Evolutionary conservation across 53 echinoderm and acorn worm genomes (phyloP), one percentile per base, ranked within the genome.

Genomic region (Hippasteria phrygiana): DNA sequence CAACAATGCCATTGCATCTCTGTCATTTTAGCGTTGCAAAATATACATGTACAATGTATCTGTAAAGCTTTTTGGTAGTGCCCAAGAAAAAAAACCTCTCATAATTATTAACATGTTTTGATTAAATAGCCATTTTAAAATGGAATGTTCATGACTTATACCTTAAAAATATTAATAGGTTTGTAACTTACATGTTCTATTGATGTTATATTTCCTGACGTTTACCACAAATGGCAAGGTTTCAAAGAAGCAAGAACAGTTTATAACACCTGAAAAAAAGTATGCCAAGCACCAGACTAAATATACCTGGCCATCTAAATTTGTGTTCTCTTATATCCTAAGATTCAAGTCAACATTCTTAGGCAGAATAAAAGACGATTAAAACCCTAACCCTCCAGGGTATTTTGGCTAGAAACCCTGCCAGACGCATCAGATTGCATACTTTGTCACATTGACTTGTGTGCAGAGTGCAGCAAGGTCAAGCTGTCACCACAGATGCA

Each of bases 101-200:
- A 34, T 36, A 33, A 18, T 36, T 16, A 67, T 18, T 11, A 8
- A 26, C 1, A 33, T 31, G 17, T 37, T 36, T 55, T 33, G 33
- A 35, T 5, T 37, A 81, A 63, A 42, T 12, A 64, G 64, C 64
- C 63, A 81, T 43, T 65, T 81, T 59, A 11, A 65, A 81, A 28
- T 64, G 81, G 81, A 81, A 81, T 81, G 81, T 78, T 78, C n/a
- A 4, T 4, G 47, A 76, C 76, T 48, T n/a, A n/a, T n/a, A n/a
- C n/a, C n/a, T n/a, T 51, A 76, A 1, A 24, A 76, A 51, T 31
- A 50, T 74, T 28, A 14, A 26, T 43, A 47, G 26, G 43, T 6
- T 42, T 24, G 26, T 26, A 59, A 59, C 59, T 59, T 17, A 26
- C 7, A 59, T 24, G 26, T 24, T 59, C 24, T 20, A 24, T 59